These are phyloP conservation scores for Ecliptopera silaceata DNA, from an alignment of 2,888 invertebrate species.

Conservation along the genomic window DNA sequence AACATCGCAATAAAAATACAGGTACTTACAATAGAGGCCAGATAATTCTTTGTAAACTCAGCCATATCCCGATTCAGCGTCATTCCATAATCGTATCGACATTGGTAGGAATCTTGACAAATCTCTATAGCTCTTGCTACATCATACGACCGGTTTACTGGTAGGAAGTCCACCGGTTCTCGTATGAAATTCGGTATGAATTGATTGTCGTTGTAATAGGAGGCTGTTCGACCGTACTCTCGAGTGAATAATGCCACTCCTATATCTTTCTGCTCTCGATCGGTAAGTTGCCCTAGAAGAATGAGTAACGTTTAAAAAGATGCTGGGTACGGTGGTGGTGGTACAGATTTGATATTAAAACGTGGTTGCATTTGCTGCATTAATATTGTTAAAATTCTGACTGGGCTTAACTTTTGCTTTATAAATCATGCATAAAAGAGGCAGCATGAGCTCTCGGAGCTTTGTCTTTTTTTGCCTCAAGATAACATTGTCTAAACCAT, in stretches of 20 bases:
- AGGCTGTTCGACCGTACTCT: slow-evolving; percentile 91
- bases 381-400: too few species aligned
- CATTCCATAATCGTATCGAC: slow-evolving; percentile 94
- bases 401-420: too few species aligned
- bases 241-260: slow-evolving; percentile 90
- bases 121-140: slow-evolving; percentile 85
- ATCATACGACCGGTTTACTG: slow-evolving; percentile 87
- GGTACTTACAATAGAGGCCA: slow-evolving; percentile 84
- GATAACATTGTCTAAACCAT: neutral
- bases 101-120: slow-evolving; percentile 93
- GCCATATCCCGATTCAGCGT: slow-evolving; percentile 93
- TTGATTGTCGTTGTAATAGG: slow-evolving; percentile 90
- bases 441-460: too few species aligned
- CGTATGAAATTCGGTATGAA: slow-evolving; percentile 90
- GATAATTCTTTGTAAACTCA: slow-evolving; percentile 92
- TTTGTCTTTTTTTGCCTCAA: too few species aligned
- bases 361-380: neutral
- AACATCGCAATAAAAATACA: too few species aligned
- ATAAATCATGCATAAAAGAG: neutral
- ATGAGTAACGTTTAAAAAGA: neutral
- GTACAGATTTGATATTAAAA: neutral
- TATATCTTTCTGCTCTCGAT: slow-evolving; percentile 87
- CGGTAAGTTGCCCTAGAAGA: slow-evolving; percentile 89
- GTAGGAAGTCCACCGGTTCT: slow-evolving; percentile 88
- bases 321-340: neutral